These are phyloP conservation scores for Thymelicus lineola DNA, from an alignment of 2,888 invertebrate species.

Conservation along the genomic window DNA sequence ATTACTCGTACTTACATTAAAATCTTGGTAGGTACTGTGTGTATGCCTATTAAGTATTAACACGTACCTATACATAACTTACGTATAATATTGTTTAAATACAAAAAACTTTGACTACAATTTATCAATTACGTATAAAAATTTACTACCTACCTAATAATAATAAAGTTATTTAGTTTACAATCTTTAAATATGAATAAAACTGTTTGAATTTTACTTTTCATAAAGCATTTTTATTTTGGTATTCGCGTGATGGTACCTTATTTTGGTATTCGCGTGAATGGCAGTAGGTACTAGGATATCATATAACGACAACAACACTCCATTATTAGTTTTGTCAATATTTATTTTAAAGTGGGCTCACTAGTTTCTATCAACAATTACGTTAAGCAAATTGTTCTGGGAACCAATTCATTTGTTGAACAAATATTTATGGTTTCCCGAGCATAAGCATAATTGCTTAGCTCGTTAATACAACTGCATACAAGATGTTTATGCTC, in stretches of 20 bases:
- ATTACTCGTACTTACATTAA: no score
- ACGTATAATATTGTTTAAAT: not conserved
- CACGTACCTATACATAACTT: no score
- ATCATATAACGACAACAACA: constrained; percentile 25
- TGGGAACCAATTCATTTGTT: constrained; percentile 60
- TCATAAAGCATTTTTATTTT: no score
- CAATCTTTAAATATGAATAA: not conserved
- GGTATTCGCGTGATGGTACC: no score
- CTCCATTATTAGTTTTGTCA: constrained; percentile 42
- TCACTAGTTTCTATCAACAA: constrained; percentile 51
- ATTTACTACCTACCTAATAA: no score
- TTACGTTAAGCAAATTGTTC: constrained; percentile 65
- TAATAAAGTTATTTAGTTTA: no score
- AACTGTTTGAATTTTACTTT: not conserved
- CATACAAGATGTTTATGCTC: constrained; percentile 30
- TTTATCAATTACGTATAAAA: no score
- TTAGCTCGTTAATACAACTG: constrained; percentile 16
- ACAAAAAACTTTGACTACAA: not conserved
- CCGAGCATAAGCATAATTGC: constrained; percentile 21
- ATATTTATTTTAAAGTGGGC: constrained; percentile 51
- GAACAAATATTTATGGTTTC: constrained; percentile 56
- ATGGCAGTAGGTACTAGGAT: not conserved
- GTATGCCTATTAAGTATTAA: no score
- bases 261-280: constrained; percentile 4
- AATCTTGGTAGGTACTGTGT: no score